Base-by-base conservation (phyloP, 2,113 vertebrate species). In the Daboia siamensis region DNA sequence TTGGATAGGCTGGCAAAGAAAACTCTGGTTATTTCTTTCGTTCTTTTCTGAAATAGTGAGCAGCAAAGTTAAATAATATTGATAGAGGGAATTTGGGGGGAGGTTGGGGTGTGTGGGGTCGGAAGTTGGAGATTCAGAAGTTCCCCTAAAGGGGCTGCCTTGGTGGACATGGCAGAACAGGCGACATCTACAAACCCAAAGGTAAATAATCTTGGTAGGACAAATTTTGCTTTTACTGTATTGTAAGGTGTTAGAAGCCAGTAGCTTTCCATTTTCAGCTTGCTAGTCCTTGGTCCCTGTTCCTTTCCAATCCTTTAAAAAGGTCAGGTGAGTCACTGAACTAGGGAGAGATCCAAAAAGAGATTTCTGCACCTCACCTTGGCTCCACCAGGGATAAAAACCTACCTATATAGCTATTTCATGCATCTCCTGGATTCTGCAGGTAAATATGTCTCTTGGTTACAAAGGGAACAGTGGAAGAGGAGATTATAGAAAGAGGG, bases 361-460 rank as follows among this genome's bases (percentile, higher is more conserved):
- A 80, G 6, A 80, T 80, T 80, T 80, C 69, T 80, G n/a, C 5
- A 3, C 15, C 15, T 74, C 69, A 39, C 11, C n/a, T 33, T 74
- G n/a, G 69, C 26, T 64, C 10, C 61, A 29, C 26, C 61, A 29
- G 26, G 61, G 26, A 64, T 64, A 12, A 29, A 29, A 64, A 87
- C 3, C 39, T 11, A 5, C 21, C 21, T 29, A 26, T n/a, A 61
- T 39, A 46, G 9, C 11, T 15, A 59, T 15, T 55, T 86, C 2
- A 11, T 2, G 4, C 24, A 33, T 24, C 11, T 5, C 11, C 33
- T 13, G 20, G 17, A 13, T 5, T 59, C 3, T 94, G 1, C 61
- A 99, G 99, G 99, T 99, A 64, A 99, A 99, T 93, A 99, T 99
- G 99, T 95, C 98, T 99, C 80, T 97, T 99, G 95, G 99, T 99